Evolutionary conservation across 2,888 invertebrate species (phyloP), one percentile per base, ranked within the genome.

Genomic region (Noctua janthina): DNA sequence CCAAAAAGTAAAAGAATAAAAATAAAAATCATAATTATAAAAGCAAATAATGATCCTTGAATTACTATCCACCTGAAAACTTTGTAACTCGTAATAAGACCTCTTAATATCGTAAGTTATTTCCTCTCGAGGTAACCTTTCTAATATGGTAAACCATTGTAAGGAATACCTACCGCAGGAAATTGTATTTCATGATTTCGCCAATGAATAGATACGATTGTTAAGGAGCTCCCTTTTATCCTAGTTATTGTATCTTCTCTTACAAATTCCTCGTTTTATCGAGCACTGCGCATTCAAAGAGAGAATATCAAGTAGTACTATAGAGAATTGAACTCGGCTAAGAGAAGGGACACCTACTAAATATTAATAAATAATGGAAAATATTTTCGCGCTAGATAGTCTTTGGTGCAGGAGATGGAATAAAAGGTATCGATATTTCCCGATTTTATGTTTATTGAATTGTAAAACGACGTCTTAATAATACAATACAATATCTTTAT

Each of bases 171-270:
- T 74, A 76, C 80, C 77, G 74, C 74, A 83, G 81, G 82, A 88
- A 85, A 88, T 89, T 88, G 85, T 87, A 87, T 88, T 85, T 85
- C 85, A 89, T 81, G 85, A 87, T 85, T 87, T 89, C 43, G 59
- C 91, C 92, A 93, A 94, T 93, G 92, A 94, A 94, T 94, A 92
- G 92, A 93, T 91, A 94, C 91, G 91, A 92, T 92, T 93, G 91
- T 92, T 92, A 94, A 92, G 90, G 91, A 92, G 92, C 89, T 87
- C 84, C 89, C 90, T 89, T 92, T 91, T 93, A 93, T 92, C 90
- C 88, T 89, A 87, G 88, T 92, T 92, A 92, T 93, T 93, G 90
- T 93, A 92, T 93, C 90, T 91, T 90, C 91, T 91, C 91, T 91
- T 91, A 92, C 91, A 91, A 93, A 93, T 92, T 90, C 86, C 85